Evolutionary conservation across 2,888 invertebrate species (phyloP).

Genomic region (Linhomoeus sp.): DNA sequence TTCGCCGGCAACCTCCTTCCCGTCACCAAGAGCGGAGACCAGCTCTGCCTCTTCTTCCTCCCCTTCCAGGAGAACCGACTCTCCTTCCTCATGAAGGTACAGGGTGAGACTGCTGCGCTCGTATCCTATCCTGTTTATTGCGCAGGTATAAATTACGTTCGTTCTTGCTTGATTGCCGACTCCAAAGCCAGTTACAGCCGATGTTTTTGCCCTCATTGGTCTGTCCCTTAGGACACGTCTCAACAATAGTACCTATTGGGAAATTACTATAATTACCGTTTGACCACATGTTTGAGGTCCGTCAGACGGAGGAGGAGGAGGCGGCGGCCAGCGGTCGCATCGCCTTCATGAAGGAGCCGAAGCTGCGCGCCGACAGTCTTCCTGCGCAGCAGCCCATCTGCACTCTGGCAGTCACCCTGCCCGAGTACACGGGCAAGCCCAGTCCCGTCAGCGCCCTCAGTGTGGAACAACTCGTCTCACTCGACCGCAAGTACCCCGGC

Average conservation of each 20-base stretch:
- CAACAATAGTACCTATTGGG: too few species aligned
- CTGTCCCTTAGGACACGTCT: too few species aligned
- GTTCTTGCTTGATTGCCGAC: too few species aligned
- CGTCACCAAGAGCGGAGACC: slow-evolving; percentile 88
- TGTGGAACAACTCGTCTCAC: slow-evolving; percentile 34
- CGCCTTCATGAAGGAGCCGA: slow-evolving; percentile 89
- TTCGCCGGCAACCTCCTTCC: slow-evolving; percentile 91
- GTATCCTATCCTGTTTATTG: too few species aligned
- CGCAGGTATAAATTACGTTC: too few species aligned
- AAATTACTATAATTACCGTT: too few species aligned
- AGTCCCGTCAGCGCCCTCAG: slow-evolving; percentile 18
- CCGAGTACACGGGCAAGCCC: slow-evolving; percentile 45
- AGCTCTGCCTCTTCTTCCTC: slow-evolving; percentile 72
- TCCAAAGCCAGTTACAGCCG: too few species aligned
- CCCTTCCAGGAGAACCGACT: slow-evolving; percentile 93
- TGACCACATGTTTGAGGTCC: too few species aligned
- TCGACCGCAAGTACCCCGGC: slow-evolving; percentile 42
- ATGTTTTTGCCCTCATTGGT: too few species aligned
- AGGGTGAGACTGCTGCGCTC: too few species aligned
- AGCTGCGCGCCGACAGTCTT: slow-evolving; percentile 51
- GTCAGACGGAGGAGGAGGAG: slow-evolving; percentile 24
- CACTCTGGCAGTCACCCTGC: slow-evolving; percentile 82
- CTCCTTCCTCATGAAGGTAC: slow-evolving; percentile 81
- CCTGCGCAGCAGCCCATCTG: slow-evolving; percentile 76
- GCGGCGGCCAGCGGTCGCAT: slow-evolving; percentile 68